Percentiles rank a stretch among this genome's conserved stretches.
phyloP scores from a whole-genome alignment of 2,797 vertebrate genomes.

The Perodicticus potto region DNA sequence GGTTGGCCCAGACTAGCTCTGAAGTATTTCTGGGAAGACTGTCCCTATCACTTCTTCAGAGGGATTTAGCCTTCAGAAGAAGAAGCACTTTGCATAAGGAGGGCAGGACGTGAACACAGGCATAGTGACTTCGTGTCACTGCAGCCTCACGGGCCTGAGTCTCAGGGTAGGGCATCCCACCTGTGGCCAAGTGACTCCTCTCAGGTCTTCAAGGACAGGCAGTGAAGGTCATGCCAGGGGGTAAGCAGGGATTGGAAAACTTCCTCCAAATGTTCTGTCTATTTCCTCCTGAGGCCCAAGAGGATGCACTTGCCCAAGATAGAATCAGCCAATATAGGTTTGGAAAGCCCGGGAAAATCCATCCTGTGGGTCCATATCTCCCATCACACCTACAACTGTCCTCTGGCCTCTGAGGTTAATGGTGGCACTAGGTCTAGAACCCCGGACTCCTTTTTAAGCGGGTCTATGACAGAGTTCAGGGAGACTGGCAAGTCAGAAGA shows the following conservation, averaged over 20 bases:
- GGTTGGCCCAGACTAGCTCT: neutral
- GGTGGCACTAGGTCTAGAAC: neutral
- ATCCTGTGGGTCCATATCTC: neutral
- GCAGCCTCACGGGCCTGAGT: neutral
- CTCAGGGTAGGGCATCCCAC: neutral
- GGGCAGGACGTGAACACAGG: neutral
- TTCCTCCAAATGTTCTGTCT: neutral
- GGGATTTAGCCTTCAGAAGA: neutral
- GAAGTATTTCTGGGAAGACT: neutral
- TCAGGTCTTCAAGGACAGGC: neutral
- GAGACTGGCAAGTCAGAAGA: neutral
- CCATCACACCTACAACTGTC: too few species aligned
- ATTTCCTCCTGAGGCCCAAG: neutral
- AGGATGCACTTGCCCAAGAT: neutral
- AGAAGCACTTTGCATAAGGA: neutral
- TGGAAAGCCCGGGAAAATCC: neutral
- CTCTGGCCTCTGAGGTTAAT: neutral
- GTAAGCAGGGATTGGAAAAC: neutral
- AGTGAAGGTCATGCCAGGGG: neutral
- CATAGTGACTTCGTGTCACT: neutral
- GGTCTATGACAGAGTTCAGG: neutral
- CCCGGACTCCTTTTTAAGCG: neutral
- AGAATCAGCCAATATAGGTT: neutral
- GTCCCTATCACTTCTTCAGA: neutral
- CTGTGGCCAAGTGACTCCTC: neutral